Percentiles rank a stretch among this genome's conserved stretches.
These are phyloP conservation scores for Scaptomyza hsui DNA, from an alignment of 1,140 invertebrate species.

Conservation along the genomic window DNA sequence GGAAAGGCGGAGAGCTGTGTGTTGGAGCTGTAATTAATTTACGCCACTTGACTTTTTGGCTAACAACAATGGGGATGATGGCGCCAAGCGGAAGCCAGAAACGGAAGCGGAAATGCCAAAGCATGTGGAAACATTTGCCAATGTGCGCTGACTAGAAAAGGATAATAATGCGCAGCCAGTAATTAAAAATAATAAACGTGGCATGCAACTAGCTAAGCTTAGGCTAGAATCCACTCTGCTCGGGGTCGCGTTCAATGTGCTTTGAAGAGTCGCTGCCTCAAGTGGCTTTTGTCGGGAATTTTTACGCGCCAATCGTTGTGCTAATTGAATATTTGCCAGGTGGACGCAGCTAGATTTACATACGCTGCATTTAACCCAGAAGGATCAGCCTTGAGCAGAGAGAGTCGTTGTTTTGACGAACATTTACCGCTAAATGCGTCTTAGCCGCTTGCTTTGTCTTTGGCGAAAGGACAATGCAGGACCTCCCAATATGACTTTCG, in stretches of 20 bases:
- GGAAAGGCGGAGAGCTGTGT: neutral
- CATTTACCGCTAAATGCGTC: constrained; percentile 71
- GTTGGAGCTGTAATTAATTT: constrained; percentile 71
- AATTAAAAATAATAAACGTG: constrained; percentile 50
- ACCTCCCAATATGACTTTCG: constrained; percentile 77
- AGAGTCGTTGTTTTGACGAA: constrained; percentile 54
- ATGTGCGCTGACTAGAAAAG: constrained; percentile 46
- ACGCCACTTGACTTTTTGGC: constrained; percentile 71
- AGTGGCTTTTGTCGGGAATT: constrained; percentile 41
- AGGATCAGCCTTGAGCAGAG: constrained; percentile 17
- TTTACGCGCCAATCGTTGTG: constrained; percentile 65
- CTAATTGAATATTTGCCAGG: constrained; percentile 74
- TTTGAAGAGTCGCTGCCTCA: constrained; percentile 14
- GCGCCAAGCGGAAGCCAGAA: constrained; percentile 39
- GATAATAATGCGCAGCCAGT: constrained; percentile 44
- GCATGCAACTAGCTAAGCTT: constrained; percentile 43
- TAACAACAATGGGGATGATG: constrained; percentile 34
- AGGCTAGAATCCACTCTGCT: constrained; percentile 10
- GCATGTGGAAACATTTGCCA: constrained; percentile 77
- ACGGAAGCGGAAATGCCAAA: constrained; percentile 64
- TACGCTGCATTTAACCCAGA: constrained; percentile 51
- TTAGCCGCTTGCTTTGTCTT: constrained; percentile 34
- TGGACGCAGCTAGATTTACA: constrained; percentile 46
- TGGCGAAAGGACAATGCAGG: constrained; percentile 49
- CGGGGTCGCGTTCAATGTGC: constrained; percentile 12